Base-by-base conservation (phyloP, 1,140 invertebrate genomes). In the Drosophila rufa region DNA sequence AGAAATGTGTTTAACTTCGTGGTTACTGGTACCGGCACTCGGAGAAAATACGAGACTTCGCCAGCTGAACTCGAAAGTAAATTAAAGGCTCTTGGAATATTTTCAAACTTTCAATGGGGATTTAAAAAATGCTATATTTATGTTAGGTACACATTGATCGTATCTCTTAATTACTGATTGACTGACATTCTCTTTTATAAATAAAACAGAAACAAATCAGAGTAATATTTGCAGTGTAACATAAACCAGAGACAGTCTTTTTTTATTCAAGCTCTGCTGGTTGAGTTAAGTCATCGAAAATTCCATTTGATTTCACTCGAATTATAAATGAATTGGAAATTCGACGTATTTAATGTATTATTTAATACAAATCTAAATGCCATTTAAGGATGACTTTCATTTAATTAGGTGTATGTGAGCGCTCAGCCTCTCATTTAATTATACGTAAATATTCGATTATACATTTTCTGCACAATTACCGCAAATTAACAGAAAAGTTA, bases 261-360 rank as follows among this genome's bases (percentile, higher is more conserved):
- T 48, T 33, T 48, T 22, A 25, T 36, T 11, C 2, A 2, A 40
- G 15, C 25, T 12, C 17, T 25, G 4, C 42, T 30, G 12, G 36
- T 22, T n/a, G 53, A 71, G 73, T 76, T 27, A 75, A 76, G 53
- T 66, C 71, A 58, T 40, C 53, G 65, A 67, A 59, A 75, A 76
- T 76, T 76, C 71, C 74, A 76, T 42, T 67, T 76, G 60, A 76
- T 76, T 76, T 45, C 60, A 76, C 73, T 43, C 46, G 48, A 75
- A 48, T 68, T 27, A 30, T 45, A 62, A 45, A 36, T 11, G 33
- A 36, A 36, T 36, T 62, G 14, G 36, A 40, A 69, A 69, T 40
- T 56, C 33, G 43, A 11, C 48, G 38, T 27, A 64, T 58, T 66
- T 19, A 14, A 48, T 30, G 75, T 36, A 43, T 55, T 51, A 43